Evolutionary conservation across 2,888 invertebrate species (phyloP).

Genomic region (Isoperla grammatica): DNA sequence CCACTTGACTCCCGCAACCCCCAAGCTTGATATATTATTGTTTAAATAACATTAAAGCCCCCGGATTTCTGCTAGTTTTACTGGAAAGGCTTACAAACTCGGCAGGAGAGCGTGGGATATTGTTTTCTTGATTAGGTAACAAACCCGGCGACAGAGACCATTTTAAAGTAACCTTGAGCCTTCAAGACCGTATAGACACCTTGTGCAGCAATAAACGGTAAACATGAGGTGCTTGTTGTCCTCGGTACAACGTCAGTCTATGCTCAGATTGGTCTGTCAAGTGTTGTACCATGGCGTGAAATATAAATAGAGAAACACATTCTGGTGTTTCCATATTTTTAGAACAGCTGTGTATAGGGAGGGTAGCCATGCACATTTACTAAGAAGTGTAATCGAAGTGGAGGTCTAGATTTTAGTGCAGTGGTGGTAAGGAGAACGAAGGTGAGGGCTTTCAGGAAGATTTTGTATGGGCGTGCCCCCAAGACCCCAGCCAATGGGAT

Average conservation of each 20-base stretch:
- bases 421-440: not conserved
- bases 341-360: no score
- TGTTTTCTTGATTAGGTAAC: constrained; percentile 44
- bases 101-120: constrained; percentile 44
- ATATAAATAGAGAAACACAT: no score
- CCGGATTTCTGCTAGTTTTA: constrained; percentile 11
- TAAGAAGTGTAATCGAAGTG: no score
- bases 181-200: no score
- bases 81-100: constrained; percentile 36
- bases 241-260: no score
- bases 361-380: no score
- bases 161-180: constrained; percentile 30
- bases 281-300: no score
- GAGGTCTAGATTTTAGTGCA: constrained; percentile 9
- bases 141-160: constrained; percentile 34
- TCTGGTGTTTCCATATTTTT: no score
- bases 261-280: no score
- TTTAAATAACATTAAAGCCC: constrained; percentile 33
- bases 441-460: constrained; percentile 32
- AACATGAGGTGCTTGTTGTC: no score
- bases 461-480: not conserved
- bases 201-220: no score
- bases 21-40: constrained; percentile 34
- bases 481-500: constrained; percentile 35
- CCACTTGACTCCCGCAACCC: constrained; percentile 25